Evolutionary conservation across 1,140 invertebrate species (phyloP), one percentile per base, ranked within the genome.

Genomic region (Chrysomallon squamiferum): DNA sequence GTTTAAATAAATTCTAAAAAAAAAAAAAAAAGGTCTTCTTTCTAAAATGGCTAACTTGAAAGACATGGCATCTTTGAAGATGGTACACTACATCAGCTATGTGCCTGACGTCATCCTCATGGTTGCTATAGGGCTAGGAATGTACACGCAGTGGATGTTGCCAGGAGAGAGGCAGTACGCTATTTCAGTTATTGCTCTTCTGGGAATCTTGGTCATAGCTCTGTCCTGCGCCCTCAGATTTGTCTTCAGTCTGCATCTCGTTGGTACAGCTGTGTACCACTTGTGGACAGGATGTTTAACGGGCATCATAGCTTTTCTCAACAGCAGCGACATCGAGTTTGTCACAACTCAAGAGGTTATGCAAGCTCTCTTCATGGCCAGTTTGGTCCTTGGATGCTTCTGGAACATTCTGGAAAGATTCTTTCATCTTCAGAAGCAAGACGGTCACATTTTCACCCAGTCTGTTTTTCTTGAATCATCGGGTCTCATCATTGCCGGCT

Each of bases 201-300:
- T 81, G 9, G 78, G 78, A 15, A 65, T 83, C 29, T 74, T 83
- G 49, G 72, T 84, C 15, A 81, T 83, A 68, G 71, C 63, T 22
- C 66, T 81, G 9, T 78, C 80, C 0, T 77, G 72, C 72, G 80
- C 78, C 7, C 65, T 81, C 13, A 72, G 69, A 43, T 81, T 79
- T 62, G 81, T 82, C 64, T 82, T 82, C 56, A 71, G 75, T 22
- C 70, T 74, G 50, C 68, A 72, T 11, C 32, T 64, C 5, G 45
- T 80, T 20, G 80, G 81, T 22, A 63, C 64, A 22, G 66, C 74
- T 2, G 41, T 84, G 22, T 68, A 78, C 35, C 77, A 83, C 43
- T 65, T 84, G 3, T 84, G 83, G 83, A 62, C 81, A 20, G 81
- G 82, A 18, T 78, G 80, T 59, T 66, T 83, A 20, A 65, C 82